Evolutionary conservation across 1,140 invertebrate genomes (phyloP), one percentile per base, ranked within the genome.

Genomic region (Drosophila kikkawai): DNA sequence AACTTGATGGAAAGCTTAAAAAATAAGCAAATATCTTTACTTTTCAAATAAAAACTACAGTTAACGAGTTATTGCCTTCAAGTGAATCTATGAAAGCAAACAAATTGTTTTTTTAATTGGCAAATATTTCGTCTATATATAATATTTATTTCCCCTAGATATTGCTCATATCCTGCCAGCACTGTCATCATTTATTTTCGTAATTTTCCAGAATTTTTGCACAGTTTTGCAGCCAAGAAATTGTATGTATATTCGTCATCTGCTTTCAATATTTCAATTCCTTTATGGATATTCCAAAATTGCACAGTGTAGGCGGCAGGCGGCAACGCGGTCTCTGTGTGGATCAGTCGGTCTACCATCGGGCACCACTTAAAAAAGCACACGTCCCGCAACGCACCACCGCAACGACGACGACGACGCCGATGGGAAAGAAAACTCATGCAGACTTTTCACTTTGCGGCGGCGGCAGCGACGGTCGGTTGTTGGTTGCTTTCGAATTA

Each of bases 391-490:
- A 75, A 57, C 63, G 63, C 69, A 80, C 50, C 78, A 79, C 51
- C 64, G 50, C 69, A 19, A 68, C 34, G 51, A 0, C 34, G 48
- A 12, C 50, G 50, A 68, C 34, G 51, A 0, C 34, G 48, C 7
- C 50, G 50, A 51, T n/a, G 48, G n/a, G 36, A 74, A 71, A 56
- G 73, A 77, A 59, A 80, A 65, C 76, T 78, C 80, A 88, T 86
- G 82, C 86, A 85, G 82, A 90, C 81, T 90, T 90, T 90, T 90
- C 85, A 90, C 79, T 90, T 73, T 88, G 55, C 53, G 53, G 76
- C 57, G 58, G 66, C 42, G 55, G 51, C 53, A 53, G 76, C 44
- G 58, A 58, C 47, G 58, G 65, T 42, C 80, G 74, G 75, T 85
- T 75, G 57, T 60, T 34, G 45, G 59, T 68, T 81, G 74, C 82